Evolutionary conservation across 2,888 invertebrate species (phyloP).

Genomic region (Xestoiulus laeticollis): DNA sequence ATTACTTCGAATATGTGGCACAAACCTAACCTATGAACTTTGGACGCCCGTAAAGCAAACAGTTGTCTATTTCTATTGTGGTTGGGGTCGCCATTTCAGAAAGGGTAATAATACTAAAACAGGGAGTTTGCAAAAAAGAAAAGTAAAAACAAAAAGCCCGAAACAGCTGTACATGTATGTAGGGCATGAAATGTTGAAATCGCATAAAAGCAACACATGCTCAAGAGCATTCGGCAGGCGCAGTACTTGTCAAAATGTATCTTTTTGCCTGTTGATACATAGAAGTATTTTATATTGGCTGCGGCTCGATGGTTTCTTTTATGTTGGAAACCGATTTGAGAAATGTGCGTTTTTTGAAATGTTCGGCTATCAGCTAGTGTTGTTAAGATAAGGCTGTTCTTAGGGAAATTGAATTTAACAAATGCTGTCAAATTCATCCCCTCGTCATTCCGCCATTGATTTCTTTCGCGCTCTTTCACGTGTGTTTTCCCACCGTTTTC

Average conservation of each 20-base stretch:
- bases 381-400: conserved; percentile 43
- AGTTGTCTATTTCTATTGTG: background rate
- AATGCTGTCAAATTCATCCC: conserved; percentile 39
- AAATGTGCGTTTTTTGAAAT: conserved; percentile 43
- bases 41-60: background rate
- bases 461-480: background rate
- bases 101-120: background rate
- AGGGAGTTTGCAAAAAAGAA: background rate
- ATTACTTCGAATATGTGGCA: background rate
- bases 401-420: conserved; percentile 43
- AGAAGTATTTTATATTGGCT: conserved; percentile 34
- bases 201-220: conserved; percentile 43
- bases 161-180: background rate
- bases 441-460: conserved; percentile 31
- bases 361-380: conserved; percentile 25
- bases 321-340: conserved; percentile 41
- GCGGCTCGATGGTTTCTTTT: conserved; percentile 41
- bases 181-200: conserved; percentile 30
- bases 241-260: conserved; percentile 35
- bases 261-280: conserved; percentile 41
- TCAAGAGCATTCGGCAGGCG: conserved; percentile 25
- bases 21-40: background rate
- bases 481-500: conserved; percentile 30
- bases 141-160: background rate
- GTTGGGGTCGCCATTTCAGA: conserved; percentile 8